Evolutionary conservation across 2,113 vertebrate species (phyloP).

Genomic region (Halichoeres trimaculatus): DNA sequence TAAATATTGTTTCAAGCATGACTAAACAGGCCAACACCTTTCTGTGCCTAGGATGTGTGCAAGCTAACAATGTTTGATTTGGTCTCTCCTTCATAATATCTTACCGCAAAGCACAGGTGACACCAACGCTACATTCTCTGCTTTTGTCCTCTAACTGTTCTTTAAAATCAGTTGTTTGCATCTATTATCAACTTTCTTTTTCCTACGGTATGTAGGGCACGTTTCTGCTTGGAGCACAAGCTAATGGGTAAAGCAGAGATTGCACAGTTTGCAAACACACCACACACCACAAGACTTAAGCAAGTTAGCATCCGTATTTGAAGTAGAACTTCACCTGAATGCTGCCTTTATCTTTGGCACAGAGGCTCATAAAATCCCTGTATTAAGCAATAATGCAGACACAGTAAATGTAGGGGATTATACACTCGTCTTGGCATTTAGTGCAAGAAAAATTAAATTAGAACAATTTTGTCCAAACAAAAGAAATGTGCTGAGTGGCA

Average conservation of each 20-base stretch:
- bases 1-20: constrained; percentile 80
- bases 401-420: constrained; percentile 20
- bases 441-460: constrained; percentile 1
- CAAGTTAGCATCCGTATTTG: constrained; percentile 70
- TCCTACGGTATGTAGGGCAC: constrained; percentile 13
- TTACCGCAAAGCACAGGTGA: constrained; percentile 69
- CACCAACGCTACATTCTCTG: constrained; percentile 57
- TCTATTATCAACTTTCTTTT: constrained; percentile 43
- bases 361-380: constrained; percentile 39
- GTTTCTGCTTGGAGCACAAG: constrained; percentile 37
- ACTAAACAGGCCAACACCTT: constrained; percentile 78
- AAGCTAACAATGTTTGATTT: constrained; percentile 72
- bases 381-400: constrained; percentile 45
- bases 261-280: constrained; percentile 53
- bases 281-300: constrained; percentile 25
- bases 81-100: constrained; percentile 66
- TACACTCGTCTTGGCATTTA: constrained; percentile 32
- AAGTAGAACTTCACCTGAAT: constrained; percentile 61
- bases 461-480: constrained; percentile 27
- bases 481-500: constrained; percentile 22
- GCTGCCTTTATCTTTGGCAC: constrained; percentile 50
- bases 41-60: constrained; percentile 55
- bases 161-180: constrained; percentile 62
- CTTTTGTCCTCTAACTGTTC: constrained; percentile 60
- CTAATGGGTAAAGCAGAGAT: constrained; percentile 50